These are phyloP conservation scores for Neodiprion lecontei DNA, from an alignment of 1,140 invertebrate genomes.

Conservation along the genomic window DNA sequence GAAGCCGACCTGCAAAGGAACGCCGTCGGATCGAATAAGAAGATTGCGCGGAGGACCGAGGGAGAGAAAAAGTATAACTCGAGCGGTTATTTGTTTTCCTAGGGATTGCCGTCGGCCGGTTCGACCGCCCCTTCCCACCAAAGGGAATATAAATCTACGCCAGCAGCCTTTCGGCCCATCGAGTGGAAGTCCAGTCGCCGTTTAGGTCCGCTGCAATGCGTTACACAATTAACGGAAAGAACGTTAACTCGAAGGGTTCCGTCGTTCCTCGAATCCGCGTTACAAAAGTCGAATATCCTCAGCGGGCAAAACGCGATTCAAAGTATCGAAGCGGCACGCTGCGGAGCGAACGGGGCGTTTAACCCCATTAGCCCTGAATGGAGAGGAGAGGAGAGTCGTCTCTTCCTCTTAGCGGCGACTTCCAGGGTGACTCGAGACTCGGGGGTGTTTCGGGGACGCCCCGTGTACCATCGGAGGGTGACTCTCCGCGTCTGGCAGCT, in stretches of 20 bases:
- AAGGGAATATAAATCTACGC: not conserved
- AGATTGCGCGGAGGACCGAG: not conserved
- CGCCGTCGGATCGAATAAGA: not conserved
- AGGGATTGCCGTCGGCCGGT: not conserved
- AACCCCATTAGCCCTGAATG: conserved; percentile 61
- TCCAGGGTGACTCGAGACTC: conserved; percentile 17
- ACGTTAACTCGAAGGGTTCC: too few relatives aligned
- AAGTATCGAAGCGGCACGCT: not conserved
- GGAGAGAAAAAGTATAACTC: not conserved
- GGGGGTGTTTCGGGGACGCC: conserved; percentile 33
- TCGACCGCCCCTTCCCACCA: too few relatives aligned
- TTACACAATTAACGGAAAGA: too few relatives aligned
- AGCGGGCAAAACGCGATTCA: not conserved
- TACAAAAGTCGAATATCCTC: too few relatives aligned
- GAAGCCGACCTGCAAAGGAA: too few relatives aligned
- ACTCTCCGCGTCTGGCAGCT: conserved; percentile 14
- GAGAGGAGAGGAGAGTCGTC: conserved; percentile 24
- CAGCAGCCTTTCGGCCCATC: not conserved
- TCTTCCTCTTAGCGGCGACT: conserved; percentile 8
- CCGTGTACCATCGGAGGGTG: conserved; percentile 23
- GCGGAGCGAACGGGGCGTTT: conserved; percentile 50
- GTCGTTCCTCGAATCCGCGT: too few relatives aligned
- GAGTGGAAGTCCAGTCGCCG: too few relatives aligned
- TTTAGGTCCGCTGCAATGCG: too few relatives aligned
- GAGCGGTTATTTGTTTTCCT: conserved; percentile 3